Evolutionary conservation across 2,797 vertebrate genomes (phyloP).

Genomic region (Girardinus metallicus): DNA sequence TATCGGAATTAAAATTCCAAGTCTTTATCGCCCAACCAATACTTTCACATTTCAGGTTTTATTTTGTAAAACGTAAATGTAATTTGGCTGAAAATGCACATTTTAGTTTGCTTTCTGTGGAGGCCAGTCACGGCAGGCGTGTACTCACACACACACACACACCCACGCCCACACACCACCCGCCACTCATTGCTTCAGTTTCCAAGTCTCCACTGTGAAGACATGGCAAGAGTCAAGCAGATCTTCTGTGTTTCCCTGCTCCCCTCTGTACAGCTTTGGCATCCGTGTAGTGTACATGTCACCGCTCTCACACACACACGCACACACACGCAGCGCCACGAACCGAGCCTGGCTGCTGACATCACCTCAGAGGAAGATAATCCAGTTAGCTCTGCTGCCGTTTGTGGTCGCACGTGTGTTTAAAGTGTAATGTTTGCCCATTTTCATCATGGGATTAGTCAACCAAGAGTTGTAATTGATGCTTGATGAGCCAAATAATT

Average conservation of each 20-base stretch:
- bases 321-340: neutral
- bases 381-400: conserved; percentile 48
- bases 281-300: conserved; percentile 1
- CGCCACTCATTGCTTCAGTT: conserved; percentile 27
- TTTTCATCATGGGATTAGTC: conserved; percentile 49
- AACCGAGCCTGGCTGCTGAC: conserved; percentile 28
- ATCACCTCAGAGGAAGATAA: conserved; percentile 49
- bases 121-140: conserved; percentile 41
- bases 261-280: conserved; percentile 27
- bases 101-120: conserved; percentile 55
- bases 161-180: conserved; percentile 29
- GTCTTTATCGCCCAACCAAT: neutral
- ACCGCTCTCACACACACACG: conserved; percentile 10
- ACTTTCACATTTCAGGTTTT: neutral
- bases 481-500: conserved; percentile 45
- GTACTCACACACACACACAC: conserved; percentile 36
- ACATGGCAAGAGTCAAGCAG: conserved; percentile 52
- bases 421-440: conserved; percentile 24
- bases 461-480: conserved; percentile 56
- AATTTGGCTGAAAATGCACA: conserved; percentile 5
- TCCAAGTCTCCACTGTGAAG: conserved; percentile 54
- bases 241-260: conserved; percentile 38
- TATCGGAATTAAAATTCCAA: no score
- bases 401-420: conserved; percentile 28
- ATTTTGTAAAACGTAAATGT: neutral